Base-by-base conservation (phyloP, 2,113 vertebrate species). In the Glaucomys volans region DNA sequence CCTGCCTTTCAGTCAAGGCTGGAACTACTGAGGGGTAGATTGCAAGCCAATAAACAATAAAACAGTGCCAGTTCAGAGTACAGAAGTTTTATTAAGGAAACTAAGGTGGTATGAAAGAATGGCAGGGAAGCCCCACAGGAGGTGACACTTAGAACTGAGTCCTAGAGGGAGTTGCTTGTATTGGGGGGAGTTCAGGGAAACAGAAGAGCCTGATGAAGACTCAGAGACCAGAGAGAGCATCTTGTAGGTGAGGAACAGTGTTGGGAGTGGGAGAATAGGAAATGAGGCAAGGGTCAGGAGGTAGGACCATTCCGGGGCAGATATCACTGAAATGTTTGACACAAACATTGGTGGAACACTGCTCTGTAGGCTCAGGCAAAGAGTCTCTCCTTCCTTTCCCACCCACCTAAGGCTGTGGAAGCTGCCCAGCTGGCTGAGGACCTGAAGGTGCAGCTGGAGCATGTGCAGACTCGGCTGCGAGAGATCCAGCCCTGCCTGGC, bases 341-440 rank as follows among this genome's bases (percentile, higher is more conserved):
- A 44, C 32, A 2, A 44, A 37, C 35, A 0, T 24, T 30, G 22
- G 50, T 57, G 71, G 42, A 75, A 44, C 18, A 1, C 40, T 59
- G 37, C 20, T 94, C 22, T 18, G 7, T 24, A 16, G 28, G 64
- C 79, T 94, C 50, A 74, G 26, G 72, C 4, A 7, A 80, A 5
- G 17, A n/a, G 66, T 74, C 83, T 18, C 32, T 71, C 66, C n/a
- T 79, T 35, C 72, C 84, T 18, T 0, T 67, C 47, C 67, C 32
- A 1, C 71, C 62, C 17, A 1, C 54, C 18, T 22, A 89, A 99
- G 99, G 99, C 99, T 1, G 99, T 99, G 95, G 99, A 99, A 96
- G 99, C 99, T 0, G 99, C 99, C 62, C 99, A 99, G 98, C 97
- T 99, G 98, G 99, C 99, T 5, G 99, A 99, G 95, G 99, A 99